Evolutionary conservation across 2,888 invertebrate genomes (phyloP).

Genomic region (Seira sanloemensis): DNA sequence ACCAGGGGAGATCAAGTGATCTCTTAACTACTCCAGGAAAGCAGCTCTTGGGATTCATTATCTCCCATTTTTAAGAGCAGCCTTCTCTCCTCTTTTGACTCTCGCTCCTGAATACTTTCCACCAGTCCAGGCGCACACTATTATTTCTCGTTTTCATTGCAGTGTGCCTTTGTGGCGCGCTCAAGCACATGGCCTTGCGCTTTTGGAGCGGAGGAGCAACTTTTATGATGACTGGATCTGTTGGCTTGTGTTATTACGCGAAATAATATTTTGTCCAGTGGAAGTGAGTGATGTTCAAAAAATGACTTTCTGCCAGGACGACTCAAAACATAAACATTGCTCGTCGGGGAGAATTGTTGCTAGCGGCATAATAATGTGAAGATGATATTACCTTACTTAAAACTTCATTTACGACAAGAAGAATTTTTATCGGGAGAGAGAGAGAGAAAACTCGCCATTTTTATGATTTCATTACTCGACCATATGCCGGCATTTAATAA

Average conservation of each 20-base stretch:
- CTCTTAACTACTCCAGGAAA: not conserved
- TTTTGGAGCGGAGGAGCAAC: too few relatives aligned
- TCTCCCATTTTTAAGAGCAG: not conserved
- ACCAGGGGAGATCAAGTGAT: conserved; percentile 17
- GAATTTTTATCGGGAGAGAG: not conserved
- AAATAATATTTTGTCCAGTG: too few relatives aligned
- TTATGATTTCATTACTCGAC: conserved; percentile 15
- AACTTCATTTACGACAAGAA: conserved; percentile 20
- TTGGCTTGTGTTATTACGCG: too few relatives aligned
- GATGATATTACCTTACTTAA: conserved; percentile 9
- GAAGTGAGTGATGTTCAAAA: not conserved
- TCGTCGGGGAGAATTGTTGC: not conserved
- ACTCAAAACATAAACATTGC: not conserved
- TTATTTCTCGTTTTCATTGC: not conserved
- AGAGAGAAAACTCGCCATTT: not conserved
- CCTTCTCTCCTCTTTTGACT: not conserved
- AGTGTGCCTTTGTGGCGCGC: not conserved
- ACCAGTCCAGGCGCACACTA: not conserved
- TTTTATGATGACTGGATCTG: too few relatives aligned
- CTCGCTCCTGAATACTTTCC: not conserved
- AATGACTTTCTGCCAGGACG: not conserved
- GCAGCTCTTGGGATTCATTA: conserved; percentile 14
- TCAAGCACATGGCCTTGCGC: not conserved
- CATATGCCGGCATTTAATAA: conserved; percentile 11
- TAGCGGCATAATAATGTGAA: conserved; percentile 11